phyloP scores from a whole-genome alignment of 2,797 vertebrate genomes.

The Vipera ursinii region DNA sequence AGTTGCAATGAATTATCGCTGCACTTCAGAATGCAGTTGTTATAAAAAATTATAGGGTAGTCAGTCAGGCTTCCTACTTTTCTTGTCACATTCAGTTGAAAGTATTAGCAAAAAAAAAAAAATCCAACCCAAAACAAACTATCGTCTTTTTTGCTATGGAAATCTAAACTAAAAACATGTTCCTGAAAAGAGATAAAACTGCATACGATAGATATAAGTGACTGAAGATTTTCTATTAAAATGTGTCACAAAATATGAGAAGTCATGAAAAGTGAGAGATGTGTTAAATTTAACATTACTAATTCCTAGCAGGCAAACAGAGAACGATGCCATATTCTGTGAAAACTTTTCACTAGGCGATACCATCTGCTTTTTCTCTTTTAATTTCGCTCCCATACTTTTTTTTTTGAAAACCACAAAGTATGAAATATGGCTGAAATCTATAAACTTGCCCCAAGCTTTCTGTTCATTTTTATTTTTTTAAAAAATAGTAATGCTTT shows the following conservation, averaged over 20 bases:
- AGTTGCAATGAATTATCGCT: not conserved
- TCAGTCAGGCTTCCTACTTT: not conserved
- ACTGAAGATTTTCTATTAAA: not conserved
- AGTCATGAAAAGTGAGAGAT: not conserved
- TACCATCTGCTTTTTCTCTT: fast-evolving
- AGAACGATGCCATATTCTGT: not conserved
- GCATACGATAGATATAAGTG: not conserved
- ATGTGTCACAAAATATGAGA: not conserved
- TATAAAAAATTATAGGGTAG: not conserved
- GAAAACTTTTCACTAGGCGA: not conserved
- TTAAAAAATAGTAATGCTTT: not conserved
- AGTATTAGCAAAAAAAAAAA: not conserved
- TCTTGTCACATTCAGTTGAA: not conserved
- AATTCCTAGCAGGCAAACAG: not conserved
- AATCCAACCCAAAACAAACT: not conserved
- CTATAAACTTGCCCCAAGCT: not conserved
- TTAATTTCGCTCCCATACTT: fast-evolving
- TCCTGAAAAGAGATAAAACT: not conserved
- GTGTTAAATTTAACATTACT: not conserved
- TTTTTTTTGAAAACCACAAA: not conserved
- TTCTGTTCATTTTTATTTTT: not conserved
- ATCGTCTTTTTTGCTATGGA: not conserved
- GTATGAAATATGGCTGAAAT: not conserved
- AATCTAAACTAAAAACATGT: not conserved
- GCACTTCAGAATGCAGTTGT: too few relatives aligned